These are phyloP conservation scores for Zaprionus inermis DNA, from an alignment of 1,140 invertebrate species.

Conservation along the genomic window DNA sequence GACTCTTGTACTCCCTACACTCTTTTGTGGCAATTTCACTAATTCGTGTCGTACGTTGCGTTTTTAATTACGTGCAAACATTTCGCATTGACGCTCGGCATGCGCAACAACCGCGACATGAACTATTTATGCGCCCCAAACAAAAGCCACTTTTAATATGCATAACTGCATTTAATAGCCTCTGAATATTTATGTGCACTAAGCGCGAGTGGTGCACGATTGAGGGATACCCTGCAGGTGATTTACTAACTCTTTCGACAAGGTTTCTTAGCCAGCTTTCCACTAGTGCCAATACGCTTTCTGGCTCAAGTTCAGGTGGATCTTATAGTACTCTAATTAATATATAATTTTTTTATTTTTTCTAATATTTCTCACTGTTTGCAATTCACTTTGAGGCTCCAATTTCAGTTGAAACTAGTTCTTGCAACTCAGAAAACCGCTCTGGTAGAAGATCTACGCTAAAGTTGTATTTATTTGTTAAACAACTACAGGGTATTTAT, in stretches of 20 bases:
- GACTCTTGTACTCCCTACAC: neutral
- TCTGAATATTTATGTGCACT: conserved; percentile 62
- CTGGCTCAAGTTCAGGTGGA: no score
- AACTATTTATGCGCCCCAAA: conserved; percentile 68
- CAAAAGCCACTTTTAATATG: conserved; percentile 71
- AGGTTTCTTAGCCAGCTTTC: neutral
- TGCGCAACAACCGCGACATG: conserved; percentile 58
- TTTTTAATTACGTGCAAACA: conserved; percentile 61
- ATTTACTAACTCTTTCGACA: no score
- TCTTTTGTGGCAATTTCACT: neutral
- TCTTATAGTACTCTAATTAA: no score
- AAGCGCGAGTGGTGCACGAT: neutral
- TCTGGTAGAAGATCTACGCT: neutral
- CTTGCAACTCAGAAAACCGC: no score
- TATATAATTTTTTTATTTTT: no score
- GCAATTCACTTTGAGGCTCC: no score
- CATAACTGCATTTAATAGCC: conserved; percentile 78
- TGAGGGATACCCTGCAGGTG: neutral
- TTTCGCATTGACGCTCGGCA: conserved; percentile 20
- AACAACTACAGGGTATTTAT: conserved; percentile 30
- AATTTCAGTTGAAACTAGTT: no score
- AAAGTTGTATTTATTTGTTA: neutral
- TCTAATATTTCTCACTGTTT: no score
- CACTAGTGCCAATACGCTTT: neutral
- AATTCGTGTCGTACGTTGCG: conserved; percentile 31